Evolutionary conservation across 2,797 vertebrate species (phyloP), one percentile per base, ranked within the genome.

Genomic region (Arctocebus calabarensis): DNA sequence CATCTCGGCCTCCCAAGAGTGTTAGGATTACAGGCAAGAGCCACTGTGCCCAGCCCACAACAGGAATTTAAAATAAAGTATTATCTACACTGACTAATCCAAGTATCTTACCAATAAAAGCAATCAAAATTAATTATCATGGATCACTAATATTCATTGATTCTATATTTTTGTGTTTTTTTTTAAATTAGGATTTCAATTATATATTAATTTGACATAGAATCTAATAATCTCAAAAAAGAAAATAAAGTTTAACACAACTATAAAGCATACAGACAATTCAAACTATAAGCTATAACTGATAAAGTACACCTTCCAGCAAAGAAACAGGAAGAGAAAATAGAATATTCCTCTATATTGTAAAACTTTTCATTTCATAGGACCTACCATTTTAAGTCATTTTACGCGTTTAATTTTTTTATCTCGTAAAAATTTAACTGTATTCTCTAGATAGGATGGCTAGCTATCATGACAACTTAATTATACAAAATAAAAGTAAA

Each of bases 111-210:
- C 32, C 29, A 74, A 94, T 71, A 97, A 81, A 73, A 94, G 17
- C 12, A 90, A 84, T 17, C 34, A 87, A 73, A 57, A 94, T 87
- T 62, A 27, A 85, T 70, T 64, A 74, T 75, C 70, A 32, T 66
- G 87, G 57, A 25, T 95, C 13, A 92, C 22, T 52, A 59, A 73
- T 57, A 86, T 32, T 84, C 19, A 57, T 62, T 90, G 83, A 88
- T 66, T 95, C 83, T 81, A 59, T 73, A 90, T n/a, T 92, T 94
- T 88, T 83, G 27, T 88, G 48, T 14, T 52, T 92, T 88, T 92
- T 88, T 84, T 89, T 78, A 87, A 91, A 83, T 87, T 88, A 96
- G 81, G 40, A 86, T 94, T 91, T 82, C 10, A 95, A 62, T 92
- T 78, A 70, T 37, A n/a, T 66, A 82, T 75, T 93, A 94, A 83